Percentiles rank a stretch among this genome's conserved stretches.
phyloP scores from a whole-genome alignment of 2,113 vertebrate genomes.

The Hippocampus comes region DNA sequence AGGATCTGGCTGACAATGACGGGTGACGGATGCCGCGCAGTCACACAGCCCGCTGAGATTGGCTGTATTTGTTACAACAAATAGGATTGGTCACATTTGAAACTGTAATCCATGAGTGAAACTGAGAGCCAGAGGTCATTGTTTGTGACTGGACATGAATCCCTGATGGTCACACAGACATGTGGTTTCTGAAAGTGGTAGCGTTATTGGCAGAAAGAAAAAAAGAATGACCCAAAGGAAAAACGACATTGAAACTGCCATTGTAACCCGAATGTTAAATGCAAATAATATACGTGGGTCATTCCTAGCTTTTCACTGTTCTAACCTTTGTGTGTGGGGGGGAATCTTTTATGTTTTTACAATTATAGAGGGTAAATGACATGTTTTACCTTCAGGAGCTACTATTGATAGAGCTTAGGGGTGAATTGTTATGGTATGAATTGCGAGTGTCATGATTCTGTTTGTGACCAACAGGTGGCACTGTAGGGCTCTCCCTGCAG shows the following conservation, averaged over 20 bases:
- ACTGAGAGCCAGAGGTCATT: slow-evolving; percentile 26
- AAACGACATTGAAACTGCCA: neutral
- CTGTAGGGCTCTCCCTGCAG: too few species aligned
- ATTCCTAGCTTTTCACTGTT: too few species aligned
- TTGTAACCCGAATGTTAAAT: neutral
- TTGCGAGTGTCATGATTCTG: too few species aligned
- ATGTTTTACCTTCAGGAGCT: too few species aligned
- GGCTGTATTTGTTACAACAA: slow-evolving; percentile 50
- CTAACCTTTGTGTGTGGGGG: too few species aligned
- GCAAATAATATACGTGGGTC: neutral
- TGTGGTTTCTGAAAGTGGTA: neutral
- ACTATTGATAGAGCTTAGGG: too few species aligned
- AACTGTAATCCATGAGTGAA: slow-evolving; percentile 43
- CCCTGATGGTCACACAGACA: slow-evolving; percentile 7
- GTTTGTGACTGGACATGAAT: slow-evolving; percentile 18
- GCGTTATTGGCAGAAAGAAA: neutral
- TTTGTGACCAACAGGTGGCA: too few species aligned
- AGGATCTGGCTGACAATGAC: slow-evolving; percentile 39
- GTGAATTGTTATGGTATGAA: too few species aligned
- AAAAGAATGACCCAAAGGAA: neutral
- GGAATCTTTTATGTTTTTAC: too few species aligned
- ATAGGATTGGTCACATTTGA: slow-evolving; percentile 49
- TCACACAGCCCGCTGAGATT: slow-evolving; percentile 32
- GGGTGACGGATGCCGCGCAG: slow-evolving; percentile 44
- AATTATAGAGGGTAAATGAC: too few species aligned